phyloP scores from a whole-genome alignment of 30 jellyfish, hydroid and myxozoan genomes.

The Hydractinia symbiolongicarpus region DNA sequence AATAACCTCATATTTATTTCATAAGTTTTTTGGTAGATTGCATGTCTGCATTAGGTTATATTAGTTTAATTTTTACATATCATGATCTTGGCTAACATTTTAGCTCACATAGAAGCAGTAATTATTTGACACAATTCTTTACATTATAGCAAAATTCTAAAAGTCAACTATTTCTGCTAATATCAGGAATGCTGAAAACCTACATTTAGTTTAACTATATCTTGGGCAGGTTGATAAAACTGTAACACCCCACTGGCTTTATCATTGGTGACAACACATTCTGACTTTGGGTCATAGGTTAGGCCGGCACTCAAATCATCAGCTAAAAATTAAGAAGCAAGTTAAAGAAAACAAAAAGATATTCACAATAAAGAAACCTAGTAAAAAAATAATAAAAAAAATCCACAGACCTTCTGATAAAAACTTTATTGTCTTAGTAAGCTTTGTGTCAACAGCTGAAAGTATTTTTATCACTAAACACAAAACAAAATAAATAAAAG shows the following conservation, averaged over 20 bases:
- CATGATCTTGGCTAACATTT: too few species aligned
- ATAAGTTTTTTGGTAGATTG: too few species aligned
- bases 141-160: too few species aligned
- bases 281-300: slow-evolving; percentile 50
- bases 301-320: slow-evolving; percentile 34
- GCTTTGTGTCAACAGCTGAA: slow-evolving; percentile 44
- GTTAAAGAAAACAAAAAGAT: background rate
- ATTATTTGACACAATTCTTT: too few species aligned
- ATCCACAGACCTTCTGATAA: slow-evolving; percentile 45
- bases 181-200: background rate
- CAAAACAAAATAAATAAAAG: background rate
- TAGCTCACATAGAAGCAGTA: too few species aligned
- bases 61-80: too few species aligned
- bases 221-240: slow-evolving; percentile 66
- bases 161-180: too few species aligned
- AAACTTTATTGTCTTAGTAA: slow-evolving; percentile 30
- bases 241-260: slow-evolving; percentile 61
- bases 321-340: slow-evolving; percentile 27
- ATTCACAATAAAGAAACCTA: background rate
- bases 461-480: slow-evolving; percentile 51
- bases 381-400: too few species aligned
- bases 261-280: slow-evolving; percentile 51
- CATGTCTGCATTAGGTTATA: too few species aligned
- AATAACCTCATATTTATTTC: too few species aligned
- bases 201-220: slow-evolving; percentile 50